Evolutionary conservation across 2,888 invertebrate genomes (phyloP).

Genomic region (Dynastes maya): DNA sequence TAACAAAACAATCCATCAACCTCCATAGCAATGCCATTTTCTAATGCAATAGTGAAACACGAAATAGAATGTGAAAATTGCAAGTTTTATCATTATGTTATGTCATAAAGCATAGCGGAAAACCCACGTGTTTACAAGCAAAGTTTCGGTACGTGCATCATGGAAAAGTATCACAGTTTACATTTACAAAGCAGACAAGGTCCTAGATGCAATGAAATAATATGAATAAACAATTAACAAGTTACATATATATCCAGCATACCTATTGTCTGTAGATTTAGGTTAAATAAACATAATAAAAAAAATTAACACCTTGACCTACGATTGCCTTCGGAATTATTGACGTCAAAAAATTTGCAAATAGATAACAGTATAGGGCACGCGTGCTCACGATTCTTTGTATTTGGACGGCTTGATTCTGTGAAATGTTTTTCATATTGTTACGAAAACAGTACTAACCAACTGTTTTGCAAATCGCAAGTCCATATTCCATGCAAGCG

Average conservation of each 20-base stretch:
- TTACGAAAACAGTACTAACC: not conserved
- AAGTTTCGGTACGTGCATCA: not conserved
- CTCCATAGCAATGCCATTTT: not conserved
- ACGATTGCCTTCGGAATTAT: conserved; percentile 13
- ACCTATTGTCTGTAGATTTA: conserved; percentile 15
- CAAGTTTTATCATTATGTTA: not conserved
- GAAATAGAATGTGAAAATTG: not conserved
- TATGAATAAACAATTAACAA: conserved; percentile 20
- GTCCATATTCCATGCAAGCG: not conserved
- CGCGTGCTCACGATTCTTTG: not conserved
- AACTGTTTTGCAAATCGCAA: not conserved
- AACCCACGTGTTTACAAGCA: not conserved
- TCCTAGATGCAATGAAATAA: not conserved
- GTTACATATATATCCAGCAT: not conserved
- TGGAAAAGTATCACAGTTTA: not conserved
- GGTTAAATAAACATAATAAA: conserved; percentile 40
- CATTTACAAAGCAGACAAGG: not conserved
- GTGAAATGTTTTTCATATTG: not conserved
- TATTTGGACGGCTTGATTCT: not conserved
- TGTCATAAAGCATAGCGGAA: not conserved
- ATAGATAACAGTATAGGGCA: conserved; percentile 10
- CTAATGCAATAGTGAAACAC: not conserved
- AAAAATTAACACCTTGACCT: conserved; percentile 38
- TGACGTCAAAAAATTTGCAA: conserved; percentile 37
- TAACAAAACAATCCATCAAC: too few relatives aligned